phyloP scores from a whole-genome alignment of 2,113 vertebrate species.

The Cyanistes caeruleus region DNA sequence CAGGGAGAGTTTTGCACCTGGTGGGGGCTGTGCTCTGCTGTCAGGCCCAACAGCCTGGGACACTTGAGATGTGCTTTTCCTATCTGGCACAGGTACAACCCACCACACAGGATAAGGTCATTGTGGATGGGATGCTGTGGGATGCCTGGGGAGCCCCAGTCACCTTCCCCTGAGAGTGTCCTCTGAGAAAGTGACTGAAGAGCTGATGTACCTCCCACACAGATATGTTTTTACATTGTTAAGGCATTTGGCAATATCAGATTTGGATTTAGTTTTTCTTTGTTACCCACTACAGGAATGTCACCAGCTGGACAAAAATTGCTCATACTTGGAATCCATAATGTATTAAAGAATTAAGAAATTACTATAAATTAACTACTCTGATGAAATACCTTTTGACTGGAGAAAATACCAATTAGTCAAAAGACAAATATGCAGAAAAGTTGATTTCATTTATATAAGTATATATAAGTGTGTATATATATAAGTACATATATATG shows the following conservation, averaged over 20 bases:
- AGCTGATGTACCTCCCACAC: neutral
- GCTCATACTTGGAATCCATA: fast-evolving
- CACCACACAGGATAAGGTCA: neutral
- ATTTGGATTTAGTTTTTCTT: neutral
- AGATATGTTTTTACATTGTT: neutral
- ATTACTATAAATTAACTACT: neutral
- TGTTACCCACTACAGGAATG: neutral
- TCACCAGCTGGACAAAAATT: neutral
- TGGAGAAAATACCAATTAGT: neutral
- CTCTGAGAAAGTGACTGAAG: neutral
- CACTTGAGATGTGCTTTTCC: neutral
- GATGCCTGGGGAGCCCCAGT: too few relatives aligned
- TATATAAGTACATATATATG: too few relatives aligned
- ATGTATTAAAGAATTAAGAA: too few relatives aligned
- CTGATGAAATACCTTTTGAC: neutral
- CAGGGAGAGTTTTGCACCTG: neutral
- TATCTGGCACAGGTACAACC: fast-evolving
- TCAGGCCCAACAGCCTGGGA: neutral
- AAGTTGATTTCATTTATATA: neutral
- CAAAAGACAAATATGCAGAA: neutral
- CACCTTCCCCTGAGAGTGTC: neutral
- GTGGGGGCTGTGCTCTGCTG: neutral
- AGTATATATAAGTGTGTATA: too few relatives aligned
- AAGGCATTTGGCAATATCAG: neutral
- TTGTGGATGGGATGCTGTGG: neutral